Evolutionary conservation across 2,888 invertebrate genomes (phyloP).

Genomic region (Coleophora flavipennella): DNA sequence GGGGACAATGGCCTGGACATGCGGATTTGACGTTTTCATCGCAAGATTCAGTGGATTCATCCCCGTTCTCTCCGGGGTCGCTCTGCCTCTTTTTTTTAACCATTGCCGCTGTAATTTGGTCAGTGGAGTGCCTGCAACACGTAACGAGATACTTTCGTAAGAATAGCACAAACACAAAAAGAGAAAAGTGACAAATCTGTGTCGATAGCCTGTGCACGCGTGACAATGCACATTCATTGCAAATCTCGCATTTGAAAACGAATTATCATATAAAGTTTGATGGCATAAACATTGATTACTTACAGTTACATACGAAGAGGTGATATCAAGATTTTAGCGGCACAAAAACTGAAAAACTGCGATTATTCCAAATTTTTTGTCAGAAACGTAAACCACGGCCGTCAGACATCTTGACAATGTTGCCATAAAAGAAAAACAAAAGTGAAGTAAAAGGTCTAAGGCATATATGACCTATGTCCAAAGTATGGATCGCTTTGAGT

Average conservation of each 20-base stretch:
- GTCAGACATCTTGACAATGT: conserved; percentile 62
- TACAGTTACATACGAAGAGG: conserved; percentile 54
- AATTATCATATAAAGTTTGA: conserved; percentile 19
- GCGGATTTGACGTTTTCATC: conserved; percentile 76
- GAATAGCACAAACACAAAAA: conserved; percentile 66
- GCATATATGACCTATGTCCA: too few species aligned
- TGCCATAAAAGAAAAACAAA: conserved; percentile 34
- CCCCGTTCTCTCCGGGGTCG: conserved; percentile 75
- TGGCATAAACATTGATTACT: conserved; percentile 35
- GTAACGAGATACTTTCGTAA: conserved; percentile 68
- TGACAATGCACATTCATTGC: conserved; percentile 66
- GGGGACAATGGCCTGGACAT: conserved; percentile 62
- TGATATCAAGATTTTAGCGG: conserved; percentile 28
- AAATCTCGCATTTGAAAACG: conserved; percentile 22
- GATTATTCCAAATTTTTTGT: conserved; percentile 43
- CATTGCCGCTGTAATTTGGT: conserved; percentile 66
- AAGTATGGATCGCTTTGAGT: conserved; percentile 8
- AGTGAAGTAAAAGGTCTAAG: conserved; percentile 7
- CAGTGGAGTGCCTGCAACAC: conserved; percentile 55
- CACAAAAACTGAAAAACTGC: conserved; percentile 31
- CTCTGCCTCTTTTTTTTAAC: conserved; percentile 82
- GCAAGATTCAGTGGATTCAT: conserved; percentile 80
- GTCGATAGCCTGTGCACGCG: conserved; percentile 70
- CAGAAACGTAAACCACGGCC: conserved; percentile 54
- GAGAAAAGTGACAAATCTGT: conserved; percentile 69